Base-by-base conservation (phyloP, 2,797 vertebrate species). In the Picus viridis region DNA sequence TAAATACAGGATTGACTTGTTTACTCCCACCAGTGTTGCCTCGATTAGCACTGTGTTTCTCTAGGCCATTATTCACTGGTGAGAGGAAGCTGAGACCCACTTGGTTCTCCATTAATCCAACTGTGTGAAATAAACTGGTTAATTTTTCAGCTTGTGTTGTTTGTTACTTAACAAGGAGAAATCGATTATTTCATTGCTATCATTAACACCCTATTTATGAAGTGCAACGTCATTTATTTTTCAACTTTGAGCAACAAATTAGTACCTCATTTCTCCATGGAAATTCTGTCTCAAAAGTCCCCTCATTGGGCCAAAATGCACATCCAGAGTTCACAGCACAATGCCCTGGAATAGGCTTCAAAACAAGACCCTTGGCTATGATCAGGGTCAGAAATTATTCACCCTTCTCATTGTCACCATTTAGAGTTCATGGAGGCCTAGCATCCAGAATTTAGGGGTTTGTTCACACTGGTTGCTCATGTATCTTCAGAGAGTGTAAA, bases 1-100 rank as follows among this genome's bases (percentile, higher is more conserved):
- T 96, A 97, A 97, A 97, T 96, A 96, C 96, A 96, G 70, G 83
- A 97, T 97, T 97, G 94, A 91, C 88, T 97, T 97, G 91, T 97
- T 97, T 97, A 95, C 92, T 89, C 84, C 90, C 89, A 86, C 88
- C 93, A 22, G 49, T 58, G 65, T 93, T 74, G 67, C 81, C 92
- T 97, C 59, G 39, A 95, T 96, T 97, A 96, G 95, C 95, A 63
- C 91, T 88, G 80, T 92, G 83, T 93, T 96, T 96, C 95, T 92
- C 94, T 95, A 95, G 92, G 80, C 89, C 93, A 68, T 88, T 93
- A 93, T 94, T 90, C 88, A 92, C 73, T 75, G 67, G 76, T 80
- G 74, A 94, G 87, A 91, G 69, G 77, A 90, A 95, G 71, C 62
- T 81, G 83, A 95, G 88, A 84, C 30, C 64, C 36, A 51, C 56